A percentile compares a stretch with the other conserved stretches of the same genome.
Conservation (phyloP, 1,140 invertebrate species). For the Drosophila azteca region DNA sequence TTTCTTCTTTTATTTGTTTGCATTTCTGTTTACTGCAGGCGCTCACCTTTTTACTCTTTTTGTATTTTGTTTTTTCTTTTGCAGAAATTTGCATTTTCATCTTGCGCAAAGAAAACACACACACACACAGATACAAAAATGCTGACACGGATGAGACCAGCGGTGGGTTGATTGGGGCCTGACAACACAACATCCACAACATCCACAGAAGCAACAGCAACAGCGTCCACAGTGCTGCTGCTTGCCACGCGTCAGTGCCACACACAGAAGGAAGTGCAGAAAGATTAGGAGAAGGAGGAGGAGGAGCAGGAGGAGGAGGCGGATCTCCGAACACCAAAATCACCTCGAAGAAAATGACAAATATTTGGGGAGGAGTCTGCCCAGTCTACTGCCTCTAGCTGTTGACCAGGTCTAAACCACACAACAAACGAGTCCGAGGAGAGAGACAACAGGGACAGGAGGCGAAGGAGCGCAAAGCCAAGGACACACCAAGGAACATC, state of each 20-base stretch:
- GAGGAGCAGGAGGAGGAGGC: slow-evolving; percentile 2
- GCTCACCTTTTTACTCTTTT: slow-evolving; percentile 44
- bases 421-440: slow-evolving; percentile 16
- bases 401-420: slow-evolving; percentile 42
- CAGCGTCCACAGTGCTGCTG: neutral
- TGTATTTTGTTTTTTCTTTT: slow-evolving; percentile 26
- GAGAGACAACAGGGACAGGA: slow-evolving; percentile 3
- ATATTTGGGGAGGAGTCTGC: slow-evolving; percentile 46
- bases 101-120: slow-evolving; percentile 54
- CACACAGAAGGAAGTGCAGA: slow-evolving; percentile 15
- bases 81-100: slow-evolving; percentile 80
- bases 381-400: slow-evolving; percentile 50
- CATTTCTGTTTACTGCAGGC: slow-evolving; percentile 41
- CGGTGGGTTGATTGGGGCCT: slow-evolving; percentile 60
- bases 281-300: neutral
- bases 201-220: slow-evolving; percentile 32
- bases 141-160: slow-evolving; percentile 58
- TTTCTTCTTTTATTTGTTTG: slow-evolving; percentile 22
- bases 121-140: slow-evolving; percentile 50
- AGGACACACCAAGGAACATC: slow-evolving; percentile 19
- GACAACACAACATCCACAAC: slow-evolving; percentile 40
- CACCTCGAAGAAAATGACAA: slow-evolving; percentile 41
- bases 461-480: neutral
- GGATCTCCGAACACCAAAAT: slow-evolving; percentile 8
- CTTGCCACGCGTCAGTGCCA: slow-evolving; percentile 49